These are phyloP conservation scores for Aphidius gifuensis DNA, from an alignment of 1,140 invertebrate genomes.

Conservation along the genomic window DNA sequence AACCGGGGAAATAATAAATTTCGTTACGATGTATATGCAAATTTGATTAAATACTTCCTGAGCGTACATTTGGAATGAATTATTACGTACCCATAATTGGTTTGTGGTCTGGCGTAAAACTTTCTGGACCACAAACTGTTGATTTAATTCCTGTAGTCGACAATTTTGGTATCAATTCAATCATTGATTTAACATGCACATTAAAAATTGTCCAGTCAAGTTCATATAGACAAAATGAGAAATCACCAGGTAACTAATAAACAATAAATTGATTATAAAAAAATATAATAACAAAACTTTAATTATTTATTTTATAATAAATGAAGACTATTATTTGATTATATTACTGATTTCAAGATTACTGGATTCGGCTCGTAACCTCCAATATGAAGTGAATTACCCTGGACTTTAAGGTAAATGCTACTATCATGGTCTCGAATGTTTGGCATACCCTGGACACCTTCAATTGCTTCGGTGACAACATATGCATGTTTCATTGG, in stretches of 20 bases:
- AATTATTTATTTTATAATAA: conserved; percentile 14
- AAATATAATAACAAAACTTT: conserved; percentile 4
- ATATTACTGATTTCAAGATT: conserved; percentile 67
- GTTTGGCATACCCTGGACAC: conserved; percentile 72
- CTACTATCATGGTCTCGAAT: conserved; percentile 80
- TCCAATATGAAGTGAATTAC: conserved; percentile 77
- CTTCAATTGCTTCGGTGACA: conserved; percentile 72
- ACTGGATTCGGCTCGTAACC: conserved; percentile 85
- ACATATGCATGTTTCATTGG: conserved; percentile 89
- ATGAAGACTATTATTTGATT: neutral
- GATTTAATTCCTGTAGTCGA: conserved; percentile 75
- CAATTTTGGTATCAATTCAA: conserved; percentile 70
- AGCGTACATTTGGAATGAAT: too few species aligned
- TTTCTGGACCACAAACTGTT: conserved; percentile 81
- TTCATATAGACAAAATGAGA: conserved; percentile 80
- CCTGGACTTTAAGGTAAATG: conserved; percentile 81
- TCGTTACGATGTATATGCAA: too few species aligned
- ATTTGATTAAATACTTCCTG: too few species aligned
- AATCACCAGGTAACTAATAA: conserved; percentile 67
- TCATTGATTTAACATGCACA: conserved; percentile 69
- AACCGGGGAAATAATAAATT: too few species aligned
- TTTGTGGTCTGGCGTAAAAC: conserved; percentile 88
- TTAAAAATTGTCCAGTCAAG: conserved; percentile 83
- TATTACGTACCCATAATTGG: conserved; percentile 47
- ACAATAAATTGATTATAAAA: too few species aligned